Conservation (phyloP, 2,888 invertebrate species). For the Chalcis sispes region DNA sequence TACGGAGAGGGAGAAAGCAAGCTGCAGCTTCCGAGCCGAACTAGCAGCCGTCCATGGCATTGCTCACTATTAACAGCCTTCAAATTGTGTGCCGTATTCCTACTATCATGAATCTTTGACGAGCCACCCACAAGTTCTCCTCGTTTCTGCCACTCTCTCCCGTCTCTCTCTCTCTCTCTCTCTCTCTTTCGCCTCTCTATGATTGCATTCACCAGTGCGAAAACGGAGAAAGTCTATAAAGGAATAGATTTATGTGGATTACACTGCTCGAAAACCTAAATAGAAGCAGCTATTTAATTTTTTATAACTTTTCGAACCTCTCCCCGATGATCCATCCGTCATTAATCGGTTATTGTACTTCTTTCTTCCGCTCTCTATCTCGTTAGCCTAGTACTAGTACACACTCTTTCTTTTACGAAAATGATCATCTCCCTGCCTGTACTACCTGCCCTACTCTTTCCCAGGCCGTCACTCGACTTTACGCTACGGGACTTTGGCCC, state of each 20-base stretch:
- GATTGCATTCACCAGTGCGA: neutral
- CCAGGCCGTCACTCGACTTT: neutral
- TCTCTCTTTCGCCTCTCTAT: neutral
- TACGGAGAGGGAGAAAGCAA: neutral
- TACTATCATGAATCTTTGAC: conserved; percentile 58
- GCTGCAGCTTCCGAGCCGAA: too few species aligned
- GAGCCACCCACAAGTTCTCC: conserved; percentile 27
- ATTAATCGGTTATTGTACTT: too few species aligned
- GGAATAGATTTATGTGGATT: conserved; percentile 21
- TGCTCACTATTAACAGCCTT: conserved; percentile 59
- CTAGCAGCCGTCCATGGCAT: conserved; percentile 22
- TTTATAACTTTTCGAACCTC: conserved; percentile 28
- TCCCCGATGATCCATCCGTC: conserved; percentile 7
- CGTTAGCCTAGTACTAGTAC: too few species aligned
- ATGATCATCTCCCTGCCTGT: neutral
- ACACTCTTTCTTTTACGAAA: too few species aligned
- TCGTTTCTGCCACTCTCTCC: too few species aligned
- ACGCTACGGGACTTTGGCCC: too few species aligned
- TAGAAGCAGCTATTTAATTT: conserved; percentile 16
- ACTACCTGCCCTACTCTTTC: too few species aligned
- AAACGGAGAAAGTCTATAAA: conserved; percentile 10
- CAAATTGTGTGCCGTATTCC: conserved; percentile 57
- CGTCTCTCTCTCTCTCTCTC: neutral
- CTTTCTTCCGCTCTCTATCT: too few species aligned
- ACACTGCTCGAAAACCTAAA: conserved; percentile 6